These are phyloP conservation scores for Sebastes diaconus DNA, from an alignment of 2,797 vertebrate genomes.

Conservation along the genomic window DNA sequence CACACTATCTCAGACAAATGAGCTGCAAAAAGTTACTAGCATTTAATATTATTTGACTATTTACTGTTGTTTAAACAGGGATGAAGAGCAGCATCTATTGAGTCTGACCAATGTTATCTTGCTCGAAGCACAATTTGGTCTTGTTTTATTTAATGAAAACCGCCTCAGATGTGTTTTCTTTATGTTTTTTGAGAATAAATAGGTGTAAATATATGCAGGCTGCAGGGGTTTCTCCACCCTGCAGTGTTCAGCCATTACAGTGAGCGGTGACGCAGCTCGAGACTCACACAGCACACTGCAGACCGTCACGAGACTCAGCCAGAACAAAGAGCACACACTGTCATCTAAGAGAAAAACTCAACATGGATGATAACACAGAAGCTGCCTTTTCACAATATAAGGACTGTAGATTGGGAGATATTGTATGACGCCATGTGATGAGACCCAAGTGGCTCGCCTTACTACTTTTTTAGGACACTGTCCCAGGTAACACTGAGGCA, in stretches of 20 bases:
- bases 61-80: not conserved
- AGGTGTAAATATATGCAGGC: conserved; percentile 39
- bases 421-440: not conserved
- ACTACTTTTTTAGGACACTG: not conserved
- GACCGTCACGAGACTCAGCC: conserved; percentile 68
- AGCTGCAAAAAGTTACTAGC: conserved; percentile 4
- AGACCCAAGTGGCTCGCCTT: conserved; percentile 1
- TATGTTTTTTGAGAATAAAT: conserved; percentile 1
- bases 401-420: not conserved
- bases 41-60: not conserved
- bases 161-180: not conserved
- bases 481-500: not conserved
- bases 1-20: not conserved
- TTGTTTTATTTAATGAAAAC: not conserved
- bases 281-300: conserved; percentile 74
- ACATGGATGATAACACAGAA: conserved; percentile 29
- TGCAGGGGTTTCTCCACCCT: conserved; percentile 68
- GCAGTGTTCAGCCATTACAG: conserved; percentile 73
- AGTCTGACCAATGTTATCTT: not conserved
- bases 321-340: conserved; percentile 72
- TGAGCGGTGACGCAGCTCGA: conserved; percentile 74
- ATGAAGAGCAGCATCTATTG: not conserved
- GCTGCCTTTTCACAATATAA: conserved; percentile 24
- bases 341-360: conserved; percentile 56
- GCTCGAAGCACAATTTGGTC: not conserved